Conservation (phyloP, 2,113 vertebrate species). For the Phylloscopus whistleri region DNA sequence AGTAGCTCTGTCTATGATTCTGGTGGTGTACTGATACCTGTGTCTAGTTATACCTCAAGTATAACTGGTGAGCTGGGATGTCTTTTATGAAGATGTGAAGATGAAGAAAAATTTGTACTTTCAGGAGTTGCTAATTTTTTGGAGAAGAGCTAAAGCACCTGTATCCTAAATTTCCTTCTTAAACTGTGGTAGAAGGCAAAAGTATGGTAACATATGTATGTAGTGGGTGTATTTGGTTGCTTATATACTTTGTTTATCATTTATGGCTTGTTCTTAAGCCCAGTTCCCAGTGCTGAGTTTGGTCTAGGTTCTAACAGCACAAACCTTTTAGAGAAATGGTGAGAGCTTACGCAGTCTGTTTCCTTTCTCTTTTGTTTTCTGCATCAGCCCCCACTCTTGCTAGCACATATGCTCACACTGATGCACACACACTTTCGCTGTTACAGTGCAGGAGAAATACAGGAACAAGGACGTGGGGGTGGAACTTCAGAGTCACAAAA, state of each 20-base stretch:
- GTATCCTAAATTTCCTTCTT: neutral
- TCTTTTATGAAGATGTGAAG: neutral
- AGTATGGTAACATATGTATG: neutral
- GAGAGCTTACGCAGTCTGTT: neutral
- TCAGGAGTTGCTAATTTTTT: neutral
- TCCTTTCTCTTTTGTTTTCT: neutral
- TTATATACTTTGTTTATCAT: neutral
- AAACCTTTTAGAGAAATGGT: neutral
- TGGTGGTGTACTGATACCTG: fast-evolving
- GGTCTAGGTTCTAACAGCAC: neutral
- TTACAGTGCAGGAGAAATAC: neutral
- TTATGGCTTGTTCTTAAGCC: neutral
- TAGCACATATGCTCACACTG: neutral
- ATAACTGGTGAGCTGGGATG: neutral
- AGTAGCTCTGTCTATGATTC: neutral
- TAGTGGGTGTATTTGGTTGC: neutral
- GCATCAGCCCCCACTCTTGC: neutral
- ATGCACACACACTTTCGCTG: fast-evolving
- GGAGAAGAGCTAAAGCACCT: neutral
- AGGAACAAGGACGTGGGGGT: neutral
- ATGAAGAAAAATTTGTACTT: neutral
- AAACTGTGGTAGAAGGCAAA: neutral
- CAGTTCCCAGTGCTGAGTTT: neutral
- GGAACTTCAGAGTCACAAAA: neutral
- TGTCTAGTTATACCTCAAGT: neutral